phyloP scores from a whole-genome alignment of 2,797 vertebrate genomes.

The Tapera naevia region DNA sequence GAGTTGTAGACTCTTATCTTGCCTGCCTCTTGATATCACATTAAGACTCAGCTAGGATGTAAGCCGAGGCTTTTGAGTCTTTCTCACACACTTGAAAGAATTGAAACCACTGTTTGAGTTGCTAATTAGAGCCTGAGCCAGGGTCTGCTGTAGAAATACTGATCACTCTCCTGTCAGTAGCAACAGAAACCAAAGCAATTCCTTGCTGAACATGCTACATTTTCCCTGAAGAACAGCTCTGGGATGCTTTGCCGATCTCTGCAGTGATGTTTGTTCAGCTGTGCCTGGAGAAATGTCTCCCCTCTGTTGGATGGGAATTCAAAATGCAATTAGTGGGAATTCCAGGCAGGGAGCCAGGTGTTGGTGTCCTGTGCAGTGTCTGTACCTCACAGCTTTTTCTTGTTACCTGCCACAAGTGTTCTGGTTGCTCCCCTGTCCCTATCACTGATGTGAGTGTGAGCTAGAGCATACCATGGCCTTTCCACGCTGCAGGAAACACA shows the following conservation, averaged over 20 bases:
- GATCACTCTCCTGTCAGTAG: background rate
- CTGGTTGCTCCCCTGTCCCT: background rate
- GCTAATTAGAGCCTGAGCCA: slow-evolving; percentile 48
- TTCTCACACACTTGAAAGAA: background rate
- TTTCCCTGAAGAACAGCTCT: background rate
- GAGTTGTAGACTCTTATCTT: background rate
- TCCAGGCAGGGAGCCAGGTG: background rate
- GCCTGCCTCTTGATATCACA: background rate
- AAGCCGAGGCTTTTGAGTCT: background rate
- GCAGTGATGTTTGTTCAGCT: background rate
- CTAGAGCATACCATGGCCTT: background rate
- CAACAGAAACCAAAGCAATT: slow-evolving; percentile 41
- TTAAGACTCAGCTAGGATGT: background rate
- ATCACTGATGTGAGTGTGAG: background rate
- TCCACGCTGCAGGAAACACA: background rate
- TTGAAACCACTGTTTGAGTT: slow-evolving; percentile 40
- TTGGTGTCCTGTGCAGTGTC: background rate
- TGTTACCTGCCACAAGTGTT: background rate
- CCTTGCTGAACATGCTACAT: background rate
- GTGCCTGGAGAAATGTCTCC: background rate
- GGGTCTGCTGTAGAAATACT: slow-evolving; percentile 11
- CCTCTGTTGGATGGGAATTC: background rate
- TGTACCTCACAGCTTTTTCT: background rate
- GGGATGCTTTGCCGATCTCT: background rate
- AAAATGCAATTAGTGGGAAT: background rate